Base-by-base conservation (phyloP, 2,797 vertebrate species). In the Pantherophis vulpinus region DNA sequence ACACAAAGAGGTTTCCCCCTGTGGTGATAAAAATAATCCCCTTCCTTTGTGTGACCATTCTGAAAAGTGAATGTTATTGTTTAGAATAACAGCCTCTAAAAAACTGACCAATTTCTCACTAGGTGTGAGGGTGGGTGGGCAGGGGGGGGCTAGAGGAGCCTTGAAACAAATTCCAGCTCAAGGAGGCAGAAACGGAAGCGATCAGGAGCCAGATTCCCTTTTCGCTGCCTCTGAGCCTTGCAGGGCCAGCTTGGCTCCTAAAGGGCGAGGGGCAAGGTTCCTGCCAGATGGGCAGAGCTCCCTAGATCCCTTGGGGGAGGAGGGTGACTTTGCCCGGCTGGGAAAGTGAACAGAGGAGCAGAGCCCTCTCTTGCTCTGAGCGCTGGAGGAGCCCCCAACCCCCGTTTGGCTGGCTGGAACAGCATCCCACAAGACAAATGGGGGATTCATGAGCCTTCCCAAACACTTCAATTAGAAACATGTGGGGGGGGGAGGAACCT, bases 141-240 rank as follows among this genome's bases (percentile, higher is more conserved):
- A 93, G 96, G 91, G 95, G 95, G 95, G 10, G 10, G 18, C 37
- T 42, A 8, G 70, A 79, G 8, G 18, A 93, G 95, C 92, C 93
- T 94, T 96, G 94, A 79, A 93, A 32, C 0, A 55, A 93, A 94
- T 95, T 94, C 94, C 86, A 94, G 96, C 96, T 96, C 95, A 96
- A 97, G 94, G 95, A 96, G 96, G 96, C 96, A 94, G 96, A 97
- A 96, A 96, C 95, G 96, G 97, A 96, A 93, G 93, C 92, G 92
- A 92, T 58, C 86, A 93, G 61, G 37, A 79, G 89, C 0, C 51
- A 18, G 29, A 90, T 87, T 3, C 70, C 32, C 14, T 37, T 37
- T 18, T 16, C 6, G n/a, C 63, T 32, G 29, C n/a, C n/a, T 32
- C 20, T 11, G 37, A 79, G 74, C 70, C 66, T 7, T 7, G n/a